Percentiles rank a stretch among this genome's conserved stretches.
Conservation (phyloP, 2,797 vertebrate genomes). For the Pipistrellus pygmaeus region DNA sequence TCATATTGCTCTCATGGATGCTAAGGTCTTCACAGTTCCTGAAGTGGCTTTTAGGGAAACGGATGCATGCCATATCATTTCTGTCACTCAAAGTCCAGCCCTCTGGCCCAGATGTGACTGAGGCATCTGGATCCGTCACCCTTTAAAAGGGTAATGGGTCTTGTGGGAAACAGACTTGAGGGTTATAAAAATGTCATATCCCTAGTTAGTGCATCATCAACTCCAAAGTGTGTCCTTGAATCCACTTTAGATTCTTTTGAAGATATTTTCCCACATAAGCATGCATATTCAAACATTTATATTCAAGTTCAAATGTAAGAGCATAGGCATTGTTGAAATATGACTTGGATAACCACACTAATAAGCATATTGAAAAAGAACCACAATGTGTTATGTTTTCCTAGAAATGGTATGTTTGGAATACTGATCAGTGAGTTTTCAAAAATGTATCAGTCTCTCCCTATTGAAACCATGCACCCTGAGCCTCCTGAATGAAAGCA, state of each 20-base stretch:
- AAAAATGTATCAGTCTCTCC: neutral
- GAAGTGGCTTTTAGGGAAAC: neutral
- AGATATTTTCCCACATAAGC: slow-evolving; percentile 51
- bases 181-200: slow-evolving; percentile 58
- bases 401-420: neutral
- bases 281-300: slow-evolving; percentile 50
- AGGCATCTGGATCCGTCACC: neutral
- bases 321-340: neutral
- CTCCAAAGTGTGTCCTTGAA: slow-evolving; percentile 2
- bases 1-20: neutral
- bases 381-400: neutral
- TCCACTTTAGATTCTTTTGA: slow-evolving; percentile 27
- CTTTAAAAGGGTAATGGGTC: slow-evolving; percentile 50
- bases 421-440: neutral
- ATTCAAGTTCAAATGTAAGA: slow-evolving; percentile 51
- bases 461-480: neutral
- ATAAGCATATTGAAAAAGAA: slow-evolving; percentile 25
- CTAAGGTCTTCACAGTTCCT: neutral
- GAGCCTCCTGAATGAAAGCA: neutral
- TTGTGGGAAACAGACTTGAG: slow-evolving; percentile 16
- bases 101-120: neutral
- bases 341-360: neutral
- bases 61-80: neutral
- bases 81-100: neutral
- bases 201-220: slow-evolving; percentile 52